These are phyloP conservation scores for Agrypnia vestita DNA, from an alignment of 1,140 invertebrate species.

Conservation along the genomic window DNA sequence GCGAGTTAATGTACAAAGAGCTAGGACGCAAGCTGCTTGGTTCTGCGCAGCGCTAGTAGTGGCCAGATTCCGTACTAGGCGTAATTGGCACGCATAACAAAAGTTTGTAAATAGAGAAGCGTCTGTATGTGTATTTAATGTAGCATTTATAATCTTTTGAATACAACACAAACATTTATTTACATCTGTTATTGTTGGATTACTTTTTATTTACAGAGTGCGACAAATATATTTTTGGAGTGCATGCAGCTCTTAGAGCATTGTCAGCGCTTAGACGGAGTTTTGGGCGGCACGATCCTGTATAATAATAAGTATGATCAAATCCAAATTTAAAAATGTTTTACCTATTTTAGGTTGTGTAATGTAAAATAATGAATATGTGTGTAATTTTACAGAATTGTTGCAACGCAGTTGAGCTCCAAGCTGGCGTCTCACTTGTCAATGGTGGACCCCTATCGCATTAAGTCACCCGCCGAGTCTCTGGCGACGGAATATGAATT, in stretches of 20 bases:
- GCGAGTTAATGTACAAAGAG: no score
- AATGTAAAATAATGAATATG: not conserved
- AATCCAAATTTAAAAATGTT: not conserved
- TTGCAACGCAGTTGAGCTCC: slow-evolving; percentile 83
- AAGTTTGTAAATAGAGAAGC: no score
- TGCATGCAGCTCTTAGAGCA: slow-evolving; percentile 86
- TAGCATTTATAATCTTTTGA: no score
- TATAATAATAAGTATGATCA: slow-evolving; percentile 85
- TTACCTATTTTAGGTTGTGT: no score
- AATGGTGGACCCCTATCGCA: slow-evolving; percentile 85
- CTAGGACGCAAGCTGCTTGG: no score
- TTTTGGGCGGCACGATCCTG: slow-evolving; percentile 84
- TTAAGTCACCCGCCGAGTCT: slow-evolving; percentile 84
- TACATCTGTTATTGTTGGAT: slow-evolving; percentile 28
- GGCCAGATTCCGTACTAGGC: no score
- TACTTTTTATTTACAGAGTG: slow-evolving; percentile 75
- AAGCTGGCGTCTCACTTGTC: slow-evolving; percentile 84
- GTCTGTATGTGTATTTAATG: no score
- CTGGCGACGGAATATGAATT: slow-evolving; percentile 79
- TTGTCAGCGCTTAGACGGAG: slow-evolving; percentile 81
- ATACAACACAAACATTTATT: not conserved
- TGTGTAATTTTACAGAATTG: slow-evolving; percentile 76
- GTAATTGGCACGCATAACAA: no score
- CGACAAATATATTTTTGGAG: slow-evolving; percentile 86
- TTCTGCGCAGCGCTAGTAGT: no score